Conservation (phyloP, 2,113 vertebrate species). For the Globicephala melas region DNA sequence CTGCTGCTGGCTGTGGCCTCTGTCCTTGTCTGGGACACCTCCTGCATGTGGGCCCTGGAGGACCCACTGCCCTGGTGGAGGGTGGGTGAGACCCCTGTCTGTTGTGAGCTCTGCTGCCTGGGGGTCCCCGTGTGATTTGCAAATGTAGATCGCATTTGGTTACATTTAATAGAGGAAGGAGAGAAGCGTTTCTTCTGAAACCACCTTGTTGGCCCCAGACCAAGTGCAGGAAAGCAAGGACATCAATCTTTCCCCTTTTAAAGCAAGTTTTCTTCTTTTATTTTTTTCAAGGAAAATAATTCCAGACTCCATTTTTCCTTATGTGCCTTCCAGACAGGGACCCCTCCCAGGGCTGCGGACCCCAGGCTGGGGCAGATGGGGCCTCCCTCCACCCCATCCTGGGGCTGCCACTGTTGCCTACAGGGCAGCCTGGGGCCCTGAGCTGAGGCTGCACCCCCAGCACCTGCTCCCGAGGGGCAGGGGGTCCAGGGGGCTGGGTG, state of each 20-base stretch:
- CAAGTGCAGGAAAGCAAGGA: slow-evolving; percentile 4
- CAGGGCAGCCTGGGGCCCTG: not conserved
- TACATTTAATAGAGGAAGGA: not conserved
- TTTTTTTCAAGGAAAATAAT: not conserved
- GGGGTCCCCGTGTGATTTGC: not conserved
- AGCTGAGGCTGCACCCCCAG: not conserved
- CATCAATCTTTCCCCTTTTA: slow-evolving; percentile 23
- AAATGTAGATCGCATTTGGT: not conserved
- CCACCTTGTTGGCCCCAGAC: slow-evolving; percentile 44
- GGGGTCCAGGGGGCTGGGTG: not conserved
- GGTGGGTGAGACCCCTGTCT: not conserved
- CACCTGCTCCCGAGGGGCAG: accelerated
- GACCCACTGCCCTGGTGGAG: not conserved
- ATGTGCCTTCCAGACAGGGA: not conserved
- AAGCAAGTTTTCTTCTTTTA: not conserved
- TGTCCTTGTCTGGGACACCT: not conserved
- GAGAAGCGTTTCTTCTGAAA: slow-evolving; percentile 33
- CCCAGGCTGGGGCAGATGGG: not conserved
- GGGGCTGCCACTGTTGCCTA: not conserved
- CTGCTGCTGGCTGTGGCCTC: not conserved
- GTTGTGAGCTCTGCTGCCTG: not conserved
- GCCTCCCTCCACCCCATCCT: not conserved
- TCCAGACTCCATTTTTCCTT: slow-evolving; percentile 39
- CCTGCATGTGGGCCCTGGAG: not conserved
- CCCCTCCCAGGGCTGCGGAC: not conserved